A percentile compares a stretch with the other conserved stretches of the same genome.
These are phyloP conservation scores for Proales similis DNA, from an alignment of 1,140 invertebrate species.

Conservation along the genomic window DNA sequence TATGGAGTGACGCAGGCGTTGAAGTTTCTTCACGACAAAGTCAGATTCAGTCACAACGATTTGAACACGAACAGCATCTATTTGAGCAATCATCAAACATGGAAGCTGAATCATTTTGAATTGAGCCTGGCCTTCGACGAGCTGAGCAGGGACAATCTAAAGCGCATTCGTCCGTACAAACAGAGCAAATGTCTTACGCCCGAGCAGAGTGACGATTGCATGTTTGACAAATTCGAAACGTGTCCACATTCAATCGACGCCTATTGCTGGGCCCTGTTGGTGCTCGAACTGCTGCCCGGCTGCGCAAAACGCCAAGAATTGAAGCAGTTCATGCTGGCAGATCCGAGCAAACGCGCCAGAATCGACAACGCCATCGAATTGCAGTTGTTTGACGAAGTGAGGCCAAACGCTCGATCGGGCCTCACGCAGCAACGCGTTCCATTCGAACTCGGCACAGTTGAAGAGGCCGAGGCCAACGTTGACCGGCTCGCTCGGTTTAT, in stretches of 20 bases:
- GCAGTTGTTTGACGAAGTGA: constrained; percentile 4
- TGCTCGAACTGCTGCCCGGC: background rate
- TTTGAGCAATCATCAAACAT: constrained; percentile 16
- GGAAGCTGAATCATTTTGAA: constrained; percentile 37
- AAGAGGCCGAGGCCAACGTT: too few species aligned
- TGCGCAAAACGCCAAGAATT: background rate
- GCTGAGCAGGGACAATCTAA: constrained; percentile 8
- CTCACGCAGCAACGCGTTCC: too few species aligned
- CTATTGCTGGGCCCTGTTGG: constrained; percentile 13
- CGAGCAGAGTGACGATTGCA: background rate
- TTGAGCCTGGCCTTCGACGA: background rate
- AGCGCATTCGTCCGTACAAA: constrained; percentile 2
- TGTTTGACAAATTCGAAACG: background rate
- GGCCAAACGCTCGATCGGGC: too few species aligned
- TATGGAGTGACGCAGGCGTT: constrained; percentile 27
- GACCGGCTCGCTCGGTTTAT: too few species aligned
- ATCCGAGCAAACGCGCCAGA: background rate
- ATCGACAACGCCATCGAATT: background rate
- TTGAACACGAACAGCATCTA: background rate
- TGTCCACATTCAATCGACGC: constrained; percentile 2
- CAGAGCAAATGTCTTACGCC: constrained; percentile 21
- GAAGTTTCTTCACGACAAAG: constrained; percentile 34
- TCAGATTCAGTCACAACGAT: constrained; percentile 15
- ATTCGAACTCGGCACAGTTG: too few species aligned
- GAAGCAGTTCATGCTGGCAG: constrained; percentile 4